Percentiles rank a stretch among this genome's conserved stretches.
Evolutionary conservation across 2,888 invertebrate genomes (phyloP).

Genomic region (Thymelicus acteon): DNA sequence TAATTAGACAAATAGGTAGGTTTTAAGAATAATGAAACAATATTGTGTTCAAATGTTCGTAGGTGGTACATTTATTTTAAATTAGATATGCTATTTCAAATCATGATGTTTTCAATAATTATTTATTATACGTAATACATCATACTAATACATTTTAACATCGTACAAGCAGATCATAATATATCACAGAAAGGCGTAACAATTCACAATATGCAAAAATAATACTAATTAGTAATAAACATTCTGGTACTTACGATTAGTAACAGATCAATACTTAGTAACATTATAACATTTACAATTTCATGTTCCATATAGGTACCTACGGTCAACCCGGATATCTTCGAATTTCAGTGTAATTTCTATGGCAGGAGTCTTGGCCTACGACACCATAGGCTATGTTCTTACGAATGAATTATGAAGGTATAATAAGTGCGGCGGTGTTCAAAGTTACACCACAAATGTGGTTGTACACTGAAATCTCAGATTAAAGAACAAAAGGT

Average conservation of each 20-base stretch:
- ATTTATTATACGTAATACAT: conserved; percentile 42
- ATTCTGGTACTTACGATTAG: not conserved
- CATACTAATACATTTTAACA: conserved; percentile 47
- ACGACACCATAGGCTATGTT: too few relatives aligned
- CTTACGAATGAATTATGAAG: too few relatives aligned
- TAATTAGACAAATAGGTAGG: too few relatives aligned
- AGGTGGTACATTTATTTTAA: conserved; percentile 37
- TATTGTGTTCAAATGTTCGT: conserved; percentile 29
- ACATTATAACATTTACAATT: not conserved
- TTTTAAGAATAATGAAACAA: not conserved
- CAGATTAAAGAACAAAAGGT: too few relatives aligned
- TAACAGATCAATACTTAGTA: too few relatives aligned
- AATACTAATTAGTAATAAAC: conserved; percentile 42
- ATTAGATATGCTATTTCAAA: conserved; percentile 8
- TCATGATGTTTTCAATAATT: conserved; percentile 10
- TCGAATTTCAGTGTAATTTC: too few relatives aligned
- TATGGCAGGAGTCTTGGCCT: too few relatives aligned
- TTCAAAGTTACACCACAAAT: too few relatives aligned
- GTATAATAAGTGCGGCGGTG: too few relatives aligned
- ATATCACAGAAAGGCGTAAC: conserved; percentile 80
- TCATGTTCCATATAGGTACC: too few relatives aligned
- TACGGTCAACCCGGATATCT: too few relatives aligned
- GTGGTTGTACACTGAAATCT: too few relatives aligned
- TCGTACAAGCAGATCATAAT: conserved; percentile 76
- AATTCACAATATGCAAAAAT: conserved; percentile 74